These are phyloP conservation scores for Tricholaema leucomelas DNA, from an alignment of 2,113 vertebrate genomes.

Conservation along the genomic window DNA sequence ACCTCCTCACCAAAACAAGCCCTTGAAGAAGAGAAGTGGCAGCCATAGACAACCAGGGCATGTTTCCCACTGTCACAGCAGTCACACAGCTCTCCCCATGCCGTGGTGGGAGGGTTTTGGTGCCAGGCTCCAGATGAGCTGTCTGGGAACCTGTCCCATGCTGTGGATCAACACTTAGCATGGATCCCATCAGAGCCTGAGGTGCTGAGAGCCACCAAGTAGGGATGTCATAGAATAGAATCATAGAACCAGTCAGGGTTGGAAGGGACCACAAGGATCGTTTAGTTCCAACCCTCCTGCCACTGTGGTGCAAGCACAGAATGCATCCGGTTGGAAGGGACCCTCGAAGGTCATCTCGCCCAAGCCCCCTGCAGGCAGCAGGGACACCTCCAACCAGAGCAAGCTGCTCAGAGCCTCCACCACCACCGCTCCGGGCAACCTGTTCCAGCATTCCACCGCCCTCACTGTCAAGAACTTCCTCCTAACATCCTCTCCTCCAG, in stretches of 20 bases:
- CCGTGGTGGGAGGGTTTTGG: rapidly evolving
- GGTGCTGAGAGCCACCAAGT: rapidly evolving
- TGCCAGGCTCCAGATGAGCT: neutral
- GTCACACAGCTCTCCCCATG: rapidly evolving
- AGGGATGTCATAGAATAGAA: neutral
- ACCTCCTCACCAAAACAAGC: rapidly evolving
- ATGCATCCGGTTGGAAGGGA: too few relatives aligned
- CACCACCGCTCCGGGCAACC: too few relatives aligned
- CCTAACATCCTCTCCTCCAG: neutral
- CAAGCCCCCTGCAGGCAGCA: too few relatives aligned
- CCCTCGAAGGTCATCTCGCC: too few relatives aligned
- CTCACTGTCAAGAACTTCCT: too few relatives aligned
- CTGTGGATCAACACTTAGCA: rapidly evolving
- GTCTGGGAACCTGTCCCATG: neutral
- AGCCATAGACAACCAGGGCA: neutral
- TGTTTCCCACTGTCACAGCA: rapidly evolving
- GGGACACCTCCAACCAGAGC: too few relatives aligned
- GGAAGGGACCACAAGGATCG: too few relatives aligned
- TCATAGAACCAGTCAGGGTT: too few relatives aligned
- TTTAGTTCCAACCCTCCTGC: too few relatives aligned
- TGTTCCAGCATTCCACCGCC: too few relatives aligned
- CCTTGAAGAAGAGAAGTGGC: rapidly evolving
- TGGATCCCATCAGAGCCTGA: rapidly evolving
- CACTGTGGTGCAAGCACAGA: too few relatives aligned
- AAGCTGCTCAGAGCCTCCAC: too few relatives aligned